Base-by-base conservation (phyloP, 2,888 invertebrate species). In the Mycalesis mineus region DNA sequence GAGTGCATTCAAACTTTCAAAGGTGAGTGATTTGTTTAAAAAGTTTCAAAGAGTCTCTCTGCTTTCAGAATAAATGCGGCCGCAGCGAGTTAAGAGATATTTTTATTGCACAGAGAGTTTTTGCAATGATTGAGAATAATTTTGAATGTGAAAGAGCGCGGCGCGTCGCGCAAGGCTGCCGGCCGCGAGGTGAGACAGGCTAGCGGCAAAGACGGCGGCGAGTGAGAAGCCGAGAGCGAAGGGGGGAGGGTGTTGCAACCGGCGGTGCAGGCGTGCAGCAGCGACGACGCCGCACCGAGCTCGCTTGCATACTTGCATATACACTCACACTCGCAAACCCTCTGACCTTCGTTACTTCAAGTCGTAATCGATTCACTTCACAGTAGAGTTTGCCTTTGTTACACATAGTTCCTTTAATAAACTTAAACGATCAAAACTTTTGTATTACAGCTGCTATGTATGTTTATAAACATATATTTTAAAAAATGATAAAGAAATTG, bases 121-220 rank as follows among this genome's bases (percentile, higher is more conserved):
- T 88, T 88, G 87, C 88, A 88, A 87, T 84, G 84, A 77, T 88
- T 88, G 87, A 84, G 85, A 88, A 88, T 88, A 89, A 88, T 89
- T 89, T 89, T 89, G 88, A 89, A 88, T 88, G 88, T 82, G 77
- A 88, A 88, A 86, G 81, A 88, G 88, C 88, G 89, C 89, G 89
- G 88, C 89, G 89, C 89, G 88, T 88, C 88, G 88, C 88, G 87
- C 88, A 86, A 88, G 88, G 88, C 88, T 88, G 88, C 88, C 88
- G 89, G 88, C 89, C 88, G 89, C 88, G 88, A 88, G 88, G 87
- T 88, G 89, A 88, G 89, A 89, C 88, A 87, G 87, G 88, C 88
- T 82, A 87, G 86, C 88, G 87, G 88, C 87, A 86, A 22, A 88
- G 88, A 86, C 88, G 84, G 82, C 85, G 81, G 80, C 85, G 89